A percentile compares a stretch with the other conserved stretches of the same genome.
Conservation (phyloP, 2,113 vertebrate species). For the Passer domesticus region DNA sequence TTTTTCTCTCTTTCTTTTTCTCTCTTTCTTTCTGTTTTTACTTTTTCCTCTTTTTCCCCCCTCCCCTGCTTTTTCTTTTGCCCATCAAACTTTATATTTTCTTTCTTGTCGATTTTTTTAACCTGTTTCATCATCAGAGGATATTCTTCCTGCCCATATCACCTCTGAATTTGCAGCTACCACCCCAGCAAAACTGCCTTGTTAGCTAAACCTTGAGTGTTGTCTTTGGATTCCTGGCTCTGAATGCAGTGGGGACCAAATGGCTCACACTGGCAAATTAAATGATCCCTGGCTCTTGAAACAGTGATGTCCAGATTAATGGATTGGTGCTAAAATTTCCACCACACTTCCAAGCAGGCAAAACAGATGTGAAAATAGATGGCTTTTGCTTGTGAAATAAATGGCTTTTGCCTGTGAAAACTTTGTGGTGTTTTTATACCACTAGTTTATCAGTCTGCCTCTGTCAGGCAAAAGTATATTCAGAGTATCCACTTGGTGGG, state of each 20-base stretch:
- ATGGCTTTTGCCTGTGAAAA: background rate
- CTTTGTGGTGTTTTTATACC: background rate
- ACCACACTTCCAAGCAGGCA: background rate
- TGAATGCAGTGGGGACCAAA: background rate
- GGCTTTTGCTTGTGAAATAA: background rate
- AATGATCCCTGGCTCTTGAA: background rate
- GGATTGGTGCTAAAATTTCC: background rate
- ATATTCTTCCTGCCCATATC: background rate
- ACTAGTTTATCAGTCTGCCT: background rate
- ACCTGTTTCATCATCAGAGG: background rate
- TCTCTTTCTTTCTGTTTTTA: accelerated
- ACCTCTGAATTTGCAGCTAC: background rate
- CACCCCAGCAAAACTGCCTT: background rate
- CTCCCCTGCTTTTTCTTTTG: background rate
- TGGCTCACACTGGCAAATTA: background rate
- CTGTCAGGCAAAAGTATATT: background rate
- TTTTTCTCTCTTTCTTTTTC: background rate
- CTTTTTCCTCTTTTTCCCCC: accelerated
- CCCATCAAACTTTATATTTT: background rate
- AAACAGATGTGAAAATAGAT: background rate
- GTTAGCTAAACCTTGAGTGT: background rate
- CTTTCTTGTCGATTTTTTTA: background rate
- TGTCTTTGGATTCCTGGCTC: background rate
- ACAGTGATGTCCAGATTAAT: background rate
- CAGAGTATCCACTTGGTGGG: background rate